Conservation (phyloP, 2,797 vertebrate genomes). For the Sebastes diploproa region DNA sequence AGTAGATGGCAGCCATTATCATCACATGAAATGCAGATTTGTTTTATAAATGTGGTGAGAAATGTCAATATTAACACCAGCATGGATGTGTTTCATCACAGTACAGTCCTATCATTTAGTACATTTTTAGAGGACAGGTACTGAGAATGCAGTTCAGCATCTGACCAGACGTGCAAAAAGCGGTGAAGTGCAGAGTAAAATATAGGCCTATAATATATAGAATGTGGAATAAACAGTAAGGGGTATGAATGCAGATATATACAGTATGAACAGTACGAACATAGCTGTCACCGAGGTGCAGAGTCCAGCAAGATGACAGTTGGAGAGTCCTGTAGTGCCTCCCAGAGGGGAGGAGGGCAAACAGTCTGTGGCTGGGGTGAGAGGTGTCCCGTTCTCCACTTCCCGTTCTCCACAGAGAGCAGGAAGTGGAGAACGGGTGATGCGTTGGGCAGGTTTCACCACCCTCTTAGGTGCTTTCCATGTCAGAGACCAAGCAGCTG, state of each 20-base stretch:
- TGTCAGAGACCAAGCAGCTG: neutral
- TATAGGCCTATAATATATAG: neutral
- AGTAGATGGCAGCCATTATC: too few species aligned
- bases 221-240: neutral
- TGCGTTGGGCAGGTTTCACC: neutral
- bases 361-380: neutral
- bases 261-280: fast-evolving
- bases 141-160: neutral
- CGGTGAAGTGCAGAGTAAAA: neutral
- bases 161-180: neutral
- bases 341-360: neutral
- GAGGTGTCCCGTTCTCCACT: neutral
- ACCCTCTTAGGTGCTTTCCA: neutral
- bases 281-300: neutral
- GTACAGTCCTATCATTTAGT: neutral
- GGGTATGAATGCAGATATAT: neutral
- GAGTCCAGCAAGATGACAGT: neutral
- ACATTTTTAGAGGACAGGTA: fast-evolving
- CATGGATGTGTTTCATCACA: neutral
- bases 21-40: too few species aligned
- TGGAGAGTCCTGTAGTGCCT: neutral
- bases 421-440: neutral
- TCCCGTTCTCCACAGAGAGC: neutral
- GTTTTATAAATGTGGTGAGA: neutral
- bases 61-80: neutral